Base-by-base conservation (phyloP, 2,113 vertebrate species). In the Cyrtonyx montezumae region DNA sequence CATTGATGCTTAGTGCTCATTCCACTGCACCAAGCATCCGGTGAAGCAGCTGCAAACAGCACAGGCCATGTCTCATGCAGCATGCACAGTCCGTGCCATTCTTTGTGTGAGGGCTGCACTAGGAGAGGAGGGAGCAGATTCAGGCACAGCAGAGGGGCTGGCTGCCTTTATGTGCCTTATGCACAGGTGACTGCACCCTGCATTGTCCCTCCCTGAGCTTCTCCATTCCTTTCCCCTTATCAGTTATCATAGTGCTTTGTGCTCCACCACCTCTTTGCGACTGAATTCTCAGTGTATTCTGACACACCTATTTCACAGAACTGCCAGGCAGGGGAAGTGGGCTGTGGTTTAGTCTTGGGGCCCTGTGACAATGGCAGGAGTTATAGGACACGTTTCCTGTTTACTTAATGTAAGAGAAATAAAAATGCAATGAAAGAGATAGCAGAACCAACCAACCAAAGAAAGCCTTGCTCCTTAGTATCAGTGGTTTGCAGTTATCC, bases 41-140 rank as follows among this genome's bases (percentile, higher is more conserved):
- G 40, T 36, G 48, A 42, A 62, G 68, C 6, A 49, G 26, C 65
- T 88, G 65, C 61, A n/a, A 77, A 73, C 36, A 74, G 19, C 36
- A 58, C 51, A 74, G 28, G 7, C n/a, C 21, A 2, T 2, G 2
- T 40, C 45, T 45, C 42, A 14, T 48, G 12, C 17, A 65, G 17
- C 0, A 19, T 22, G 9, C 0, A 1, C 37, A 55, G 49, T 63
- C 26, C 32, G 36, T 37, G 12, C 7, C 2, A n/a, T 32, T 89
- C 19, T 32, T 43, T 34, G 2, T 23, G 2, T 0, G 0, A 3
- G 28, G 2, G 1, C 4, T 28, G 14, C 25, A 11, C 11, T 20
- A 3, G 62, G 71, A 17, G 17, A 0, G 2, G 53, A 71, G 40
- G 59, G 42, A 92, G 76, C 45, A 76, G 51, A 67, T 13, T 36